Conservation (phyloP, 1,140 invertebrate species). For the Drosophila bocki region DNA sequence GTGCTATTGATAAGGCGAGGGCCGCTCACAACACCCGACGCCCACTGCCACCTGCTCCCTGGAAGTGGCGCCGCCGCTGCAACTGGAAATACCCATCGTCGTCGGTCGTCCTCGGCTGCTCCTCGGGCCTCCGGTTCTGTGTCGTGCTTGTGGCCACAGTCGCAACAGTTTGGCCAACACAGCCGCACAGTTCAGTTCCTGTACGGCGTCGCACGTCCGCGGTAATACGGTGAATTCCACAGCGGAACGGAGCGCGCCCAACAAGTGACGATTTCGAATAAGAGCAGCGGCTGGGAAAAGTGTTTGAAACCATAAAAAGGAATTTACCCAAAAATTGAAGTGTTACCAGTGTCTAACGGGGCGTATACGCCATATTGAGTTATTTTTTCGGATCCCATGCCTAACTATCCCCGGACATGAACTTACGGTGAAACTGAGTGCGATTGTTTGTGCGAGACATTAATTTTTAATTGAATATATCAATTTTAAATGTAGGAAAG, state of each 20-base stretch:
- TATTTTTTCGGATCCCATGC: not conserved
- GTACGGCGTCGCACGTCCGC: slow-evolving; percentile 68
- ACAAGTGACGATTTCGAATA: slow-evolving; percentile 64
- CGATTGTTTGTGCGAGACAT: slow-evolving; percentile 36
- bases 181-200: slow-evolving; percentile 70
- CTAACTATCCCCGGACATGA: slow-evolving; percentile 2
- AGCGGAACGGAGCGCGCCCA: slow-evolving; percentile 37
- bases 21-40: slow-evolving; percentile 2
- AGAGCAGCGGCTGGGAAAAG: slow-evolving; percentile 13
- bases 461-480: slow-evolving; percentile 18
- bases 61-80: slow-evolving; percentile 56
- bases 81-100: slow-evolving; percentile 57
- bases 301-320: not conserved
- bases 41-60: slow-evolving; percentile 26
- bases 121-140: slow-evolving; percentile 20
- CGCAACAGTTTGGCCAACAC: slow-evolving; percentile 66
- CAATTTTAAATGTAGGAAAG: not conserved
- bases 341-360: slow-evolving; percentile 3
- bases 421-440: slow-evolving; percentile 2
- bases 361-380: slow-evolving; percentile 23
- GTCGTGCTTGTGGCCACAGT: slow-evolving; percentile 31
- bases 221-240: slow-evolving; percentile 43
- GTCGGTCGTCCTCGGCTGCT: slow-evolving; percentile 23
- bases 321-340: not conserved
- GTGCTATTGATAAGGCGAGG: slow-evolving; percentile 33